Base-by-base conservation (phyloP, 2,113 vertebrate species). In the Aphelocoma coerulescens region DNA sequence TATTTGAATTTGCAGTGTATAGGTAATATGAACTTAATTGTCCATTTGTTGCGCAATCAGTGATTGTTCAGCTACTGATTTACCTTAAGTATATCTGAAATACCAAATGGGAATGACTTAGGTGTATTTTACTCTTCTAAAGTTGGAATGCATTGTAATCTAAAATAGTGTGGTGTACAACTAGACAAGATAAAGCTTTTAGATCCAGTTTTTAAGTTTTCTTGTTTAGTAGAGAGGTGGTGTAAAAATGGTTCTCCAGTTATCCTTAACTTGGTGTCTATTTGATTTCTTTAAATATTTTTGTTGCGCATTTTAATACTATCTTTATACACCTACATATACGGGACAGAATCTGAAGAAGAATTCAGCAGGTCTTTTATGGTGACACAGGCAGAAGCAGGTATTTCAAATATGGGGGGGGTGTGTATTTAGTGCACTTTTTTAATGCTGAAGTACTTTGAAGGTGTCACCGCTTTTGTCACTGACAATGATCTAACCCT, bases 41-140 rank as follows among this genome's bases (percentile, higher is more conserved):
- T 54, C 3, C 1, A 33, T 87, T 89, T 85, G 21, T 85, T 95
- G 26, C 20, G 76, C 18, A 48, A 35, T 73, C 74, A 27, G 2
- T 46, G 41, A 23, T 78, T 91, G 57, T 93, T 92, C 35, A 93
- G 30, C 68, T 94, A 62, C 21, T 35, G 44, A 7, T 96, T 97
- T 94, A 71, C 72, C 62, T 54, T 78, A 88, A 89, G 43, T 75
- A 69, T 78, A 84, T 94, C 51, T 95, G 84, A 89, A 74, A 54
- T 75, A 77, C 54, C 59, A 85, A 63, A 66, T 83, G 77, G 61
- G 61, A 72, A 27, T 75, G 69, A 87, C 32, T 85, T 61, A 2
- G n/a, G 21, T 85, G 33, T 88, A 27, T 93, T 77, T 88, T 86
- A 61, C 52, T 89, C 58, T 90, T 68, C 11, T 86, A 48, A 93